phyloP scores from a whole-genome alignment of 2,113 vertebrate species.

The Psammodynastes pulverulentus region DNA sequence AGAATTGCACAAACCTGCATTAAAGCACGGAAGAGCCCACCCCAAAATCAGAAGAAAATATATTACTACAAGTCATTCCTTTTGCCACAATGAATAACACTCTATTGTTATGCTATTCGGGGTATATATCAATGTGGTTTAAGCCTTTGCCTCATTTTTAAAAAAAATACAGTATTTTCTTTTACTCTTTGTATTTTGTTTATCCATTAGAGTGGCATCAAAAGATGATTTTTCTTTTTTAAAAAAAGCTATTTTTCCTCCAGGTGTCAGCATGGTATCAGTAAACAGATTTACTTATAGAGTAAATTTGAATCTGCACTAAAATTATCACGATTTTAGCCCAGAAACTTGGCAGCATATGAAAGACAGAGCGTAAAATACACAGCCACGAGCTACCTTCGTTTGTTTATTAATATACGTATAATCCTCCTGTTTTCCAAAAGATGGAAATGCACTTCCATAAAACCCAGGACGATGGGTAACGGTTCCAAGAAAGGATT shows the following conservation, averaged over 20 bases:
- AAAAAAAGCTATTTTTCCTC: slow-evolving; percentile 33
- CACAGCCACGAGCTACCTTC: slow-evolving; percentile 4
- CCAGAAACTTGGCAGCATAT: slow-evolving; percentile 27
- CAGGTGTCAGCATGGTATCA: slow-evolving; percentile 32
- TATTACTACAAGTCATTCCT: background rate
- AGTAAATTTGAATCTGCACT: slow-evolving; percentile 42
- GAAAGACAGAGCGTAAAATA: slow-evolving; percentile 29
- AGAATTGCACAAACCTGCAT: slow-evolving; percentile 95
- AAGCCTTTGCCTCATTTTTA: slow-evolving; percentile 17
- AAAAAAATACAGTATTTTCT: background rate
- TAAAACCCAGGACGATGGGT: background rate
- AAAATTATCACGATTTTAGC: slow-evolving; percentile 49
- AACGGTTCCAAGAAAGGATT: background rate
- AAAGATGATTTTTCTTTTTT: slow-evolving; percentile 1
- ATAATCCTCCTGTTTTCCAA: slow-evolving; percentile 5
- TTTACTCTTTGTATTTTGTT: slow-evolving; percentile 22
- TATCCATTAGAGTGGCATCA: slow-evolving; percentile 3
- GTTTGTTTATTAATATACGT: slow-evolving; percentile 33
- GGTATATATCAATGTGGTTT: background rate
- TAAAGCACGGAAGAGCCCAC: slow-evolving; percentile 34
- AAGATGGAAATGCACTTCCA: slow-evolving; percentile 19
- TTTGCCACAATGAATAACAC: background rate
- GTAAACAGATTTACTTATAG: slow-evolving; percentile 36
- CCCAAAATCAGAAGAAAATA: slow-evolving; percentile 20
- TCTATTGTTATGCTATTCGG: background rate